Evolutionary conservation across 1,140 invertebrate genomes (phyloP), one percentile per base, ranked within the genome.

Genomic region (Hirudo medicinalis): DNA sequence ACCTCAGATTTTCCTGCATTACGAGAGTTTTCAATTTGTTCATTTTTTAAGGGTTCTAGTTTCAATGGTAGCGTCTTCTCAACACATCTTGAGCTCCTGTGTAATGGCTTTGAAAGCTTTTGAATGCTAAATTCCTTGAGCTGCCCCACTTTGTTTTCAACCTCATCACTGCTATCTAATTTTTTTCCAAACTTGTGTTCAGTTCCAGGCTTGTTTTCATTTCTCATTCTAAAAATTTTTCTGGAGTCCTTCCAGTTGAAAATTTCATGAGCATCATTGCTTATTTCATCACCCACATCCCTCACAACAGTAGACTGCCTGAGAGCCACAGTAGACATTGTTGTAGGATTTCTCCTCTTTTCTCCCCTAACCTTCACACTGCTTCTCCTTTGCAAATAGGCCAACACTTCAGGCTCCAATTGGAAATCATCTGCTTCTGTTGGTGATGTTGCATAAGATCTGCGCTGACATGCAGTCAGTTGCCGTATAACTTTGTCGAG

Each of bases 311-410:
- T n/a, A 11, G 57, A 63, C 20, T 63, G 57, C 29, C 57, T 63
- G 29, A 25, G 29, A 32, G 57, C 57, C 22, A 63, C 57, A 63
- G 57, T 25, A 25, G 57, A 63, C 57, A 63, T 63, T 49, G 32
- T 36, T 36, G 43, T 49, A 49, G 13, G 43, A 49, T 49, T 49
- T 49, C 3, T 49, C 11, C 43, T 49, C 43, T 49, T 49, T 9
- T 49, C 43, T 49, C 43, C 43, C 43, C 57, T 63, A 32, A 63
- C 57, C 57, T 63, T 63, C 13, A 63, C 4, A 22, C 29, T 63
- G 20, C 19, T 63, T 63, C 22, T 25, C 43, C 57, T 63, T n/a
- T 63, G 57, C 22, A 63, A 22, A 9, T 63, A 22, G 8, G 57
- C 57, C 57, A 25, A 63, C 19, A 32, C 9, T 11, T 32, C 57